phyloP scores from a whole-genome alignment of 2,888 invertebrate species.

The Hyles lineata region DNA sequence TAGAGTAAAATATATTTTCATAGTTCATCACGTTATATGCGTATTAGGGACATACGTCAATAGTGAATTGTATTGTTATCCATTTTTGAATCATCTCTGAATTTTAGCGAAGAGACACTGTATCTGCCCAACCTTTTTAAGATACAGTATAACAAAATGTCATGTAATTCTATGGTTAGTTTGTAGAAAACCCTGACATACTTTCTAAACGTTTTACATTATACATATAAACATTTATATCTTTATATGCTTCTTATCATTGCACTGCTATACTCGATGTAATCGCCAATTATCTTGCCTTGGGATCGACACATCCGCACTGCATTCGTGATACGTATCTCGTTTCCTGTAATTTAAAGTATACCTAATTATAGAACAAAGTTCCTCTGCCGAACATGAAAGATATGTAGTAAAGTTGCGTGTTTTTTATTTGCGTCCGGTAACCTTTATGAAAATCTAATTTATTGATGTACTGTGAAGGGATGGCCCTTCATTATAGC shows the following conservation, averaged over 20 bases:
- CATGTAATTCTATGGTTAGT: no score
- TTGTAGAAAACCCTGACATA: background rate
- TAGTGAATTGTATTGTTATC: no score
- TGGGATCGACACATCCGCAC: slow-evolving; percentile 39
- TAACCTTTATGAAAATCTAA: background rate
- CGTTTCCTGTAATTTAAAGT: slow-evolving; percentile 11
- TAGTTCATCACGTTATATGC: no score
- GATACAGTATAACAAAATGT: no score
- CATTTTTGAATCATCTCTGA: no score
- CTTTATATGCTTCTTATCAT: background rate
- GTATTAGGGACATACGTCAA: no score
- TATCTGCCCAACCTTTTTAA: no score
- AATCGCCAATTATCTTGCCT: slow-evolving; percentile 35
- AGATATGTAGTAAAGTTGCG: background rate
- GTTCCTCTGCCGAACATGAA: background rate
- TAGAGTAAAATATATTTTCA: no score
- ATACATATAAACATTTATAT: background rate
- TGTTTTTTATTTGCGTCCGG: background rate
- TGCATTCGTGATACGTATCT: slow-evolving; percentile 32
- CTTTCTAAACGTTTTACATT: background rate
- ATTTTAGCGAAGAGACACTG: no score
- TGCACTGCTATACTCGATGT: background rate
- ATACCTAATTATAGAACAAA: background rate
- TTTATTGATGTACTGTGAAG: background rate
- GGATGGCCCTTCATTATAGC: background rate